Conservation (phyloP, 35 echinoderm and acorn worm genomes). For the Ophiothrix spiculata region DNA sequence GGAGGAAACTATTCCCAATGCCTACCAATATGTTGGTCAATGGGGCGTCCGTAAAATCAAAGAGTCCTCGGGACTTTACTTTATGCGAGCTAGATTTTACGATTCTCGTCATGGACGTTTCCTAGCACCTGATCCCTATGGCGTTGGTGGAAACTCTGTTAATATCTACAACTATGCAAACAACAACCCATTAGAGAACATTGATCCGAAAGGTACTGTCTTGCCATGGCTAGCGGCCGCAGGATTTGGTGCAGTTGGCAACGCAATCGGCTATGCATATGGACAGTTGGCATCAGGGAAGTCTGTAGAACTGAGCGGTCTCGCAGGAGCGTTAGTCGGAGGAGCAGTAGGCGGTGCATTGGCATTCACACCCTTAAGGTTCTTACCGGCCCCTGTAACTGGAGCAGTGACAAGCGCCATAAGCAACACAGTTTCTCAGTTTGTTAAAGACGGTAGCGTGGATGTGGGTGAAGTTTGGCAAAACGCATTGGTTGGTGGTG, state of each 20-base stretch:
- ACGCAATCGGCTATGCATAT: neutral
- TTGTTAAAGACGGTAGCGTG: neutral
- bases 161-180: neutral
- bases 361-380: neutral
- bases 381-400: neutral
- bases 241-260: neutral
- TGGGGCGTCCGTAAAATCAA: constrained; percentile 25
- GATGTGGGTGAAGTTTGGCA: neutral
- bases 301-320: neutral
- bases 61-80: constrained; percentile 8
- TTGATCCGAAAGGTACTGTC: neutral
- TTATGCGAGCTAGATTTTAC: constrained; percentile 14
- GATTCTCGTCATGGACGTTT: constrained; percentile 2
- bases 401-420: neutral
- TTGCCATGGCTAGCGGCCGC: neutral
- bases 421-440: neutral
- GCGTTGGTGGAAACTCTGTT: neutral
- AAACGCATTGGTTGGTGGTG: neutral
- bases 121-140: neutral
- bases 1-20: neutral
- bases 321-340: neutral
- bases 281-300: neutral
- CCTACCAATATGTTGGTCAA: constrained; percentile 7
- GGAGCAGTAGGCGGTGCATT: neutral
- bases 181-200: neutral